Conservation (phyloP, 2,888 invertebrate genomes). For the Erebia palarica region DNA sequence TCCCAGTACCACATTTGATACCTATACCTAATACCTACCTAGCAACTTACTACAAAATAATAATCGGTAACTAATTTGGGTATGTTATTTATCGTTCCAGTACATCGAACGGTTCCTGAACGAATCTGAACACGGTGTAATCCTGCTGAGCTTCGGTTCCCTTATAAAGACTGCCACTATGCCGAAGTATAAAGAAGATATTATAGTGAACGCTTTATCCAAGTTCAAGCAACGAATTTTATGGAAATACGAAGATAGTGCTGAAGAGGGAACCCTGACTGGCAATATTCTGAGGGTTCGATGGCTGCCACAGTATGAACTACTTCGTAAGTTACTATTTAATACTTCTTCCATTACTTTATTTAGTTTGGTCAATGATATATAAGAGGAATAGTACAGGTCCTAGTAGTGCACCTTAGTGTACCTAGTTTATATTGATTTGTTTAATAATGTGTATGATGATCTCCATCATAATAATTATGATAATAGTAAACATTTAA, state of each 20-base stretch:
- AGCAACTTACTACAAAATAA: no score
- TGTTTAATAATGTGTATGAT: not conserved
- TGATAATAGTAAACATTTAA: slow-evolving; percentile 83
- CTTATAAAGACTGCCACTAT: slow-evolving; percentile 87
- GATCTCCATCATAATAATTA: no score
- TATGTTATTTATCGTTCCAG: slow-evolving; percentile 51
- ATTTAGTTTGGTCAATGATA: not conserved
- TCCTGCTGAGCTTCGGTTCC: slow-evolving; percentile 91
- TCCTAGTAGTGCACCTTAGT: not conserved
- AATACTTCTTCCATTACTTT: not conserved
- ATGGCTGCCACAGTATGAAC: slow-evolving; percentile 89
- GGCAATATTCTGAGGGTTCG: slow-evolving; percentile 83
- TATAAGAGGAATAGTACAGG: not conserved
- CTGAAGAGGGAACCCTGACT: slow-evolving; percentile 62
- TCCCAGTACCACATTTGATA: no score
- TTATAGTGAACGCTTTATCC: slow-evolving; percentile 84
- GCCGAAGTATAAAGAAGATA: slow-evolving; percentile 82
- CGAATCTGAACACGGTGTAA: slow-evolving; percentile 85
- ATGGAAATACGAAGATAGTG: slow-evolving; percentile 89
- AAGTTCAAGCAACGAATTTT: slow-evolving; percentile 86
- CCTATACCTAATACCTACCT: no score
- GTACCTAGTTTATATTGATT: not conserved
- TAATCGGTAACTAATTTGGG: no score
- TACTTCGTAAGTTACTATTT: slow-evolving; percentile 82
- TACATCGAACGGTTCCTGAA: slow-evolving; percentile 85